Conservation (phyloP, 2,113 vertebrate genomes). For the Pithys albifrons region DNA sequence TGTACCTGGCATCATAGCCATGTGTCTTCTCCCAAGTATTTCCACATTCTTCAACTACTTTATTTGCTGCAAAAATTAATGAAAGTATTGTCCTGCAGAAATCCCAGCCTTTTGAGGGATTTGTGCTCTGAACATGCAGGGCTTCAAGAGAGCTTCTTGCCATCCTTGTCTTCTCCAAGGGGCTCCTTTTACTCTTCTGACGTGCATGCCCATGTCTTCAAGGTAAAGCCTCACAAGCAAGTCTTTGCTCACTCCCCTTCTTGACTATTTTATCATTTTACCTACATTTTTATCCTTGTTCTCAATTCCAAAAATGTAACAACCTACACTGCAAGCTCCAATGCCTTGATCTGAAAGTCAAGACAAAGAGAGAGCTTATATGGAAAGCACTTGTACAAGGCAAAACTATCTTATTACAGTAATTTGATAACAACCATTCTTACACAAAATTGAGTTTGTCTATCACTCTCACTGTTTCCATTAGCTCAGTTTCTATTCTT, state of each 20-base stretch:
- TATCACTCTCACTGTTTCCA: neutral
- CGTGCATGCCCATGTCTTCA: fast-evolving
- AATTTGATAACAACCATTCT: neutral
- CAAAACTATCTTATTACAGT: neutral
- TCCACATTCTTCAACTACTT: neutral
- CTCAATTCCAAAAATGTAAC: neutral
- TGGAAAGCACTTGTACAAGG: neutral
- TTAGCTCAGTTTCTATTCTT: neutral
- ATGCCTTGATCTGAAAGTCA: neutral
- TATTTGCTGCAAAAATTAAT: neutral
- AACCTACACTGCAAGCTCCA: neutral
- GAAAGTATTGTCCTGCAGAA: neutral
- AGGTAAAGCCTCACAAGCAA: neutral
- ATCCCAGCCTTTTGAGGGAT: neutral
- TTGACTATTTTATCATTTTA: neutral
- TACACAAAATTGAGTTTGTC: neutral
- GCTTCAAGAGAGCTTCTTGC: neutral
- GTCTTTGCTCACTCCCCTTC: neutral
- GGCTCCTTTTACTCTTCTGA: neutral
- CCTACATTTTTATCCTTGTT: neutral
- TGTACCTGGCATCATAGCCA: neutral
- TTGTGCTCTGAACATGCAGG: neutral
- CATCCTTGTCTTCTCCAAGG: neutral
- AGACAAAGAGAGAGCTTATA: neutral
- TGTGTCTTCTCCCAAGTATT: neutral